These are phyloP conservation scores for Rhinolophus ferrumequinum DNA, from an alignment of 2,113 vertebrate genomes.

Conservation along the genomic window DNA sequence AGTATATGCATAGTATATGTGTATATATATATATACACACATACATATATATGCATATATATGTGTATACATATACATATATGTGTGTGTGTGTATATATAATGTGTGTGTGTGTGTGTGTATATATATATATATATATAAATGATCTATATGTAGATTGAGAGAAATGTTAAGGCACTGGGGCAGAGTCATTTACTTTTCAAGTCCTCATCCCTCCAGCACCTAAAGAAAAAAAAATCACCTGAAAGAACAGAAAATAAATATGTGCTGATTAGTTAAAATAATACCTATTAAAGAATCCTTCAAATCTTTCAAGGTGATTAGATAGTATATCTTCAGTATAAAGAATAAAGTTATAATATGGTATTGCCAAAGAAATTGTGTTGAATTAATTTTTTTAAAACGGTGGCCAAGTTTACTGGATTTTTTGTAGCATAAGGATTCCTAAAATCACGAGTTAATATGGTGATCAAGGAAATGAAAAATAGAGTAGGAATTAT, in stretches of 20 bases:
- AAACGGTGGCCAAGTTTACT: neutral
- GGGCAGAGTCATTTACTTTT: neutral
- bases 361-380: neutral
- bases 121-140: too few relatives aligned
- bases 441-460: slow-evolving; percentile 30
- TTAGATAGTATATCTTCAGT: neutral
- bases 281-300: neutral
- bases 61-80: neutral
- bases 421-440: neutral
- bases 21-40: too few relatives aligned
- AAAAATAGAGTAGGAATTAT: neutral
- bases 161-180: neutral
- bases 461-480: neutral
- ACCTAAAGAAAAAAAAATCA: neutral
- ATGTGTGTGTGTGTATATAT: too few relatives aligned
- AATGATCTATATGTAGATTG: neutral
- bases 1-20: neutral
- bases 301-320: neutral
- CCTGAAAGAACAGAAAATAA: neutral
- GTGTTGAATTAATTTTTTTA: slow-evolving; percentile 5
- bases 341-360: neutral
- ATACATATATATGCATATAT: neutral
- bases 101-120: too few relatives aligned
- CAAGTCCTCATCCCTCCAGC: neutral
- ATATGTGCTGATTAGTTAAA: neutral